Conservation (phyloP, 2,797 vertebrate species). For the Intellagama lesueurii region DNA sequence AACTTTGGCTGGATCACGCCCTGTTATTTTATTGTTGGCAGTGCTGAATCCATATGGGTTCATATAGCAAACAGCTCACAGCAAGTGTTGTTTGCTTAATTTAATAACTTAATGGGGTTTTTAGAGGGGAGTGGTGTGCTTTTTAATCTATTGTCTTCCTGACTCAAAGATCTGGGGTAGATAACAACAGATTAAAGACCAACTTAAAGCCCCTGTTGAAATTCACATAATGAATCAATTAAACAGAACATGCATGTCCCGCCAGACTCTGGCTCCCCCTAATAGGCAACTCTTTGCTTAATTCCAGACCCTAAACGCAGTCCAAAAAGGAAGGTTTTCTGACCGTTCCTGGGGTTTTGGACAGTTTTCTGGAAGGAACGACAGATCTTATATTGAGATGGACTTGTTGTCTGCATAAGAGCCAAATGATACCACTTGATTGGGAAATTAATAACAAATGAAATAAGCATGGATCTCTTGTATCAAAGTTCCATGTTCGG, state of each 20-base stretch:
- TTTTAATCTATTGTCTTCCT: conserved; percentile 15
- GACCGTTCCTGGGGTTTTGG: not conserved
- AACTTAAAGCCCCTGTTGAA: not conserved
- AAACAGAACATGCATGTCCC: not conserved
- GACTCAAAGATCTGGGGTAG: not conserved
- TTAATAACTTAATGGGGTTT: not conserved
- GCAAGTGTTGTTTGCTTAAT: not conserved
- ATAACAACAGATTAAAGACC: not conserved
- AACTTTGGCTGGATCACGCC: not conserved
- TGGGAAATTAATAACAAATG: not conserved
- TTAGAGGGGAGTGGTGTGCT: not conserved
- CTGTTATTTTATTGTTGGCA: not conserved
- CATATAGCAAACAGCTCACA: not conserved
- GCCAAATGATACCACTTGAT: not conserved
- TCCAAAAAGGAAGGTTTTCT: not conserved
- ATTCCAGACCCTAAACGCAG: not conserved
- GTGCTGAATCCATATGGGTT: not conserved
- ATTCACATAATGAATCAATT: not conserved
- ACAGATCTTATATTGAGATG: not conserved
- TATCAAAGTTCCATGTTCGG: not conserved
- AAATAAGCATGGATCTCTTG: not conserved
- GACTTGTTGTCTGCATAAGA: not conserved
- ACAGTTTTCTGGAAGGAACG: not conserved
- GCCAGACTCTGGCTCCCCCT: not conserved
- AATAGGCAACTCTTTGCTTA: not conserved